A percentile compares a stretch with the other conserved stretches of the same genome.
phyloP scores from a whole-genome alignment of 1,140 invertebrate species.

The Drosophila malerkotliana region DNA sequence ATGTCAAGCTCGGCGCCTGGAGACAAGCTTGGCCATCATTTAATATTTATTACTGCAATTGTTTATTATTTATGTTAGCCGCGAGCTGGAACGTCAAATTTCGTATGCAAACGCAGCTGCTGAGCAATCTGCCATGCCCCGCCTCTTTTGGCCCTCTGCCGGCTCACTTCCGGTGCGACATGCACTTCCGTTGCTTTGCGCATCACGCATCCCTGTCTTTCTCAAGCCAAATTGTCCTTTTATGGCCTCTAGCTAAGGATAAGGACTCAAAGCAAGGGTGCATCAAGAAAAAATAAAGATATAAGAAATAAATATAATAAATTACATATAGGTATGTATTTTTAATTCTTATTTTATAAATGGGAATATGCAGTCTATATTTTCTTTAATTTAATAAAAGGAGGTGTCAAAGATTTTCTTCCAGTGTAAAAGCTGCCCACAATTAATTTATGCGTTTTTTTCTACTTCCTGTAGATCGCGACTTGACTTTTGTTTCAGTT shows the following conservation, averaged over 20 bases:
- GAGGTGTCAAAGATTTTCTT: background rate
- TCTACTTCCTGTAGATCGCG: conserved; percentile 36
- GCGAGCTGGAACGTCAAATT: conserved; percentile 55
- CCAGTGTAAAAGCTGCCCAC: conserved; percentile 47
- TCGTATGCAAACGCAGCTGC: conserved; percentile 68
- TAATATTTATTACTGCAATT: conserved; percentile 60
- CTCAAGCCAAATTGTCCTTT: conserved; percentile 57
- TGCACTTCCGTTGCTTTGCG: conserved; percentile 76
- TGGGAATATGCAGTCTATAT: too few relatives aligned
- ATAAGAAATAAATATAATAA: too few relatives aligned
- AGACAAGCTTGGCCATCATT: conserved; percentile 52
- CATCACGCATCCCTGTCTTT: conserved; percentile 41
- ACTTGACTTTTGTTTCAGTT: conserved; percentile 66
- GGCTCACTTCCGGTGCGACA: conserved; percentile 68
- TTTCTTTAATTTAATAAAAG: background rate
- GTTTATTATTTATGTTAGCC: conserved; percentile 67
- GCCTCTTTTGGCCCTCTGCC: conserved; percentile 1
- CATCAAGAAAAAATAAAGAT: conserved; percentile 2
- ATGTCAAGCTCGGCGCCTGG: conserved; percentile 25
- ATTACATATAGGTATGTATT: too few relatives aligned
- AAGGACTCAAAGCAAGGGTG: conserved; percentile 34
- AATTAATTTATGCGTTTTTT: conserved; percentile 80
- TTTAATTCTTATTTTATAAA: too few relatives aligned
- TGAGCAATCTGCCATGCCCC: conserved; percentile 21
- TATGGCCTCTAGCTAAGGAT: conserved; percentile 20